Percentiles rank a stretch among this genome's conserved stretches.
Conservation (phyloP, 2,797 vertebrate species). For the Melanogrammus aeglefinus region DNA sequence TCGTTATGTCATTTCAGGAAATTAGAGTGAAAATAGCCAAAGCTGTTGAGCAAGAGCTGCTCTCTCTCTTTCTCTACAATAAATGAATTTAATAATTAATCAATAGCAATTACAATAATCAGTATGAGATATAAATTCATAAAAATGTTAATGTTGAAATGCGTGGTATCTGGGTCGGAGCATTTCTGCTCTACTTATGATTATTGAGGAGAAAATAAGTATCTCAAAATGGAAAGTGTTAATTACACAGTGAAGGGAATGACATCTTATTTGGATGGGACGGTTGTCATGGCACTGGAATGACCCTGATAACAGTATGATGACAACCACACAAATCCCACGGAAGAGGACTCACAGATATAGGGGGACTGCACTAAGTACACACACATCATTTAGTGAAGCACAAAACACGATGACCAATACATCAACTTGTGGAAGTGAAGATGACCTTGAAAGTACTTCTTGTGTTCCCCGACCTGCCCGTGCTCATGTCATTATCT, state of each 20-base stretch:
- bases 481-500: too few species aligned
- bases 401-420: too few species aligned
- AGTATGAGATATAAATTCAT: neutral
- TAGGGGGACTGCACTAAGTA: neutral
- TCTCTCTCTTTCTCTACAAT: too few species aligned
- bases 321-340: neutral
- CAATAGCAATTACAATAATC: too few species aligned
- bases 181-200: too few species aligned
- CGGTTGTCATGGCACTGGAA: constrained; percentile 24
- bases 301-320: constrained; percentile 8
- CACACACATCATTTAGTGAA: too few species aligned
- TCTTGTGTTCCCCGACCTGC: neutral
- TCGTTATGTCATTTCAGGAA: neutral
- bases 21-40: too few species aligned
- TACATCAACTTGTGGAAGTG: neutral
- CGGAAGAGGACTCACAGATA: neutral
- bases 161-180: too few species aligned
- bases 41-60: too few species aligned
- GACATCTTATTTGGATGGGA: neutral
- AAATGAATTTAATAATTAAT: too few species aligned
- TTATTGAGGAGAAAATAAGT: neutral
- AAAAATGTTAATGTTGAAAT: neutral
- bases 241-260: constrained; percentile 11
- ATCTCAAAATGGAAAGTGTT: neutral
- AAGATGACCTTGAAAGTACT: constrained; percentile 9